A percentile compares a stretch with the other conserved stretches of the same genome.
These are phyloP conservation scores for Petrocephalus schoutedeni DNA, from an alignment of 2,797 vertebrate genomes.

Conservation along the genomic window DNA sequence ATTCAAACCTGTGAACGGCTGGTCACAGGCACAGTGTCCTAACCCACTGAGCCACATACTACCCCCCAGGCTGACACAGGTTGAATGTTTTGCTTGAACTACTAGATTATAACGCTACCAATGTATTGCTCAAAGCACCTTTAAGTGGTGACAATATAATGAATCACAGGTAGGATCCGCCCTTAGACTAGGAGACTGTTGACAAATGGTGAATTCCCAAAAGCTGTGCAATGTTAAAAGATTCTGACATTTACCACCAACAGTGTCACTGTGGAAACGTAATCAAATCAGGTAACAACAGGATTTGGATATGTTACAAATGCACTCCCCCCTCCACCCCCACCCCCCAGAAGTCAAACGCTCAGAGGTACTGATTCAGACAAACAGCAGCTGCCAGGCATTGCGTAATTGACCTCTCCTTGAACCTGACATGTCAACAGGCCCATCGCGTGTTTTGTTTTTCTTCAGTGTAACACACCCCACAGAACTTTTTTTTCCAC, in stretches of 20 bases:
- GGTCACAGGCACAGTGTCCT: background rate
- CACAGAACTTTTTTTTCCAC: background rate
- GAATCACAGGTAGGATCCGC: background rate
- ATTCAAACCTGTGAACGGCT: background rate
- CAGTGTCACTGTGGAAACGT: background rate
- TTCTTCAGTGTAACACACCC: background rate
- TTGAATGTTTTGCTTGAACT: background rate
- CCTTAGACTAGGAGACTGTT: background rate
- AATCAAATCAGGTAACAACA: background rate
- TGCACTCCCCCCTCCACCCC: background rate
- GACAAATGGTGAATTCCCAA: background rate
- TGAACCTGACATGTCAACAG: slow-evolving; percentile 10
- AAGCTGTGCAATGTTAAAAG: background rate
- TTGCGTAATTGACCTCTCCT: slow-evolving; percentile 3
- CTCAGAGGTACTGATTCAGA: background rate
- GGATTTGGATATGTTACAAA: background rate
- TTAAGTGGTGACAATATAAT: background rate
- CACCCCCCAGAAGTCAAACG: background rate
- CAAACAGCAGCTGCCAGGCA: background rate
- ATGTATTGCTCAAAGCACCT: background rate
- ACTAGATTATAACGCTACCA: background rate
- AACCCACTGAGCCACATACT: background rate
- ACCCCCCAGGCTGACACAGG: background rate
- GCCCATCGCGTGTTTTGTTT: background rate
- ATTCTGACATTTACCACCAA: background rate